These are phyloP conservation scores for Bungarus multicinctus DNA, from an alignment of 2,113 vertebrate genomes.

Conservation along the genomic window DNA sequence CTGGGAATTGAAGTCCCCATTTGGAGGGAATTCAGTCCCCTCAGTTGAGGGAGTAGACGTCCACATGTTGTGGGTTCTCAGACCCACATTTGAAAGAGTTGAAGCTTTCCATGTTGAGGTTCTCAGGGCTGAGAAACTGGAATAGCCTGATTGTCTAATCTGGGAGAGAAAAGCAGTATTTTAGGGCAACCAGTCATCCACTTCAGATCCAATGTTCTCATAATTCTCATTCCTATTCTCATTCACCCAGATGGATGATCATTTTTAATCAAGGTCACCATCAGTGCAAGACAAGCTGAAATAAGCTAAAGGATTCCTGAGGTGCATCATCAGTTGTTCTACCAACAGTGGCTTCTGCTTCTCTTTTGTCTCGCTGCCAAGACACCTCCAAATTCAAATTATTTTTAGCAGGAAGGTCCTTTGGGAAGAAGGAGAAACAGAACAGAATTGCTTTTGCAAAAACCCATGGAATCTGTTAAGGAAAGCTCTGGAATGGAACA, in stretches of 20 bases:
- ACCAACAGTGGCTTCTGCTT: neutral
- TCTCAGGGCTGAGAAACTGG: too few species aligned
- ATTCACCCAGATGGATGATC: neutral
- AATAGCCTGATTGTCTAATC: neutral
- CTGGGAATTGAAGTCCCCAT: neutral
- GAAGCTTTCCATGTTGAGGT: too few species aligned
- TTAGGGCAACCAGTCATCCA: neutral
- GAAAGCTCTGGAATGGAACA: slow-evolving; percentile 15
- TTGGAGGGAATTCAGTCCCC: neutral
- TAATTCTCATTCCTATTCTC: neutral
- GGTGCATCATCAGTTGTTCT: neutral
- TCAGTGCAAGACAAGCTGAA: neutral
- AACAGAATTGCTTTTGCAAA: accelerated
- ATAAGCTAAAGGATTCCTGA: neutral
- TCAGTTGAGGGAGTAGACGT: neutral
- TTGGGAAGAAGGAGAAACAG: neutral
- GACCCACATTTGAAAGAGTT: too few species aligned
- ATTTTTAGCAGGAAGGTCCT: neutral
- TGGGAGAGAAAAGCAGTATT: neutral
- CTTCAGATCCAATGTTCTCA: neutral
- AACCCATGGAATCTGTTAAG: neutral
- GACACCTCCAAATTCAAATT: neutral
- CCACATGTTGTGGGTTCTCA: neutral
- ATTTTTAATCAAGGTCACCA: neutral
- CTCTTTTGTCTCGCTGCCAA: neutral